Base-by-base conservation (phyloP, 1,140 invertebrate genomes). In the Formica exsecta region DNA sequence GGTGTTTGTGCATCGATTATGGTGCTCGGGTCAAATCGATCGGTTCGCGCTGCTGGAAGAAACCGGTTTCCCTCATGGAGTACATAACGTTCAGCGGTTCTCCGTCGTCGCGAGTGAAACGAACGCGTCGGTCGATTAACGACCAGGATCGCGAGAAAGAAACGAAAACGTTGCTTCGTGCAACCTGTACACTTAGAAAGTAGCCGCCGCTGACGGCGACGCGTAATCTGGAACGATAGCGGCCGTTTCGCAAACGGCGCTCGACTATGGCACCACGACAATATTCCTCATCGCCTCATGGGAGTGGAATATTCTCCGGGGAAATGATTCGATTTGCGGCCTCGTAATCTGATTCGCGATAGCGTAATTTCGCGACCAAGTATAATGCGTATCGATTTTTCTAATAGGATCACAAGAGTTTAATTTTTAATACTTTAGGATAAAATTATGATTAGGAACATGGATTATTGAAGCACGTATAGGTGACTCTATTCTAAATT, bases 21-120 rank as follows among this genome's bases (percentile, higher is more conserved):
- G 57, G 57, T 61, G 66, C 79, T 87, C 41, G 85, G 89, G 74
- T 90, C 88, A 87, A 85, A 86, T 90, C 88, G 88, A 90, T 90
- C 89, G 88, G 75, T 87, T 87, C 88, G 59, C 57, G 51, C 38
- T 77, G 76, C 29, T 76, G 11, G 51, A 85, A 32, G 76, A 48
- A 91, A 89, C 90, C 88, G 90, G 89, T 91, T 91, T 73, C 80
- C 44, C 16, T 59, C 74, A 44, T 84, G 81, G 75, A 80, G 61
- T 88, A 89, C 85, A 19, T 89, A 88, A 73, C 88, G 38, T 66
- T 75, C 80, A 84, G 89, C 87, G 86, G 86, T 91, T 91, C 90
- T 91, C 88, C 22, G 22, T 22, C 22, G 0, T 22, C 83, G 36
- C 51, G 54, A 41, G 73, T 6, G 32, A 51, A 29, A 11, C 2